A percentile compares a stretch with the other conserved stretches of the same genome.
Evolutionary conservation across 2,797 vertebrate genomes (phyloP).

Genomic region (Micrastur ruficollis): DNA sequence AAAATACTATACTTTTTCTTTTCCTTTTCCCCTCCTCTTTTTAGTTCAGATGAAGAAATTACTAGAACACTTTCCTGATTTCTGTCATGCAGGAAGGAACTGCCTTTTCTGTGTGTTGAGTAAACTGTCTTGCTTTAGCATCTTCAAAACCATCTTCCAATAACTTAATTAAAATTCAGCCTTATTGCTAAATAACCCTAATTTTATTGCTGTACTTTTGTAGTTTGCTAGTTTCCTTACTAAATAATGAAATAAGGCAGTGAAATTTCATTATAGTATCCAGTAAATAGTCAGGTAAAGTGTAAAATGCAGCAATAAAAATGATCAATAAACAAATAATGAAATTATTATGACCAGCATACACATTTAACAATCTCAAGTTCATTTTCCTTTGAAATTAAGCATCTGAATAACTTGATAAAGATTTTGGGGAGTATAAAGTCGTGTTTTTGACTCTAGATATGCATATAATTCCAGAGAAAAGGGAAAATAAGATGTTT

Average conservation of each 20-base stretch:
- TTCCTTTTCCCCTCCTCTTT: background rate
- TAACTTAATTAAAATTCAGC: slow-evolving; percentile 63
- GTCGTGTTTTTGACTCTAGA: background rate
- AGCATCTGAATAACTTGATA: background rate
- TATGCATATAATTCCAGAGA: background rate
- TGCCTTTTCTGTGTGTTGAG: background rate
- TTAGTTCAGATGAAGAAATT: background rate
- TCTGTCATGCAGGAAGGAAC: background rate
- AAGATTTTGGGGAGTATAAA: background rate
- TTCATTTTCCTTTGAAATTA: background rate
- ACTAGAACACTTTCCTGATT: background rate
- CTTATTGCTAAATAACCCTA: slow-evolving; percentile 63
- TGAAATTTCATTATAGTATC: slow-evolving; percentile 48
- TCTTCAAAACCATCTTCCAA: background rate
- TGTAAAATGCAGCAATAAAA: slow-evolving; percentile 65
- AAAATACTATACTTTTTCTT: background rate
- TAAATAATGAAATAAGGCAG: slow-evolving; percentile 64
- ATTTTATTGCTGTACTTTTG: slow-evolving; percentile 63
- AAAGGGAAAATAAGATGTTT: background rate
- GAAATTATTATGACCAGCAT: slow-evolving; percentile 24
- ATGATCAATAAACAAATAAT: slow-evolving; percentile 66
- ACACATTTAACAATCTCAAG: slow-evolving; percentile 2
- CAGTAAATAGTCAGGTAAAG: slow-evolving; percentile 62
- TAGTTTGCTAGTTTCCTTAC: slow-evolving; percentile 48
- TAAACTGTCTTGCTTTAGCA: background rate